Percentiles rank a stretch among this genome's conserved stretches.
Evolutionary conservation across 2,113 vertebrate species (phyloP).

Genomic region (Symphodus melops): DNA sequence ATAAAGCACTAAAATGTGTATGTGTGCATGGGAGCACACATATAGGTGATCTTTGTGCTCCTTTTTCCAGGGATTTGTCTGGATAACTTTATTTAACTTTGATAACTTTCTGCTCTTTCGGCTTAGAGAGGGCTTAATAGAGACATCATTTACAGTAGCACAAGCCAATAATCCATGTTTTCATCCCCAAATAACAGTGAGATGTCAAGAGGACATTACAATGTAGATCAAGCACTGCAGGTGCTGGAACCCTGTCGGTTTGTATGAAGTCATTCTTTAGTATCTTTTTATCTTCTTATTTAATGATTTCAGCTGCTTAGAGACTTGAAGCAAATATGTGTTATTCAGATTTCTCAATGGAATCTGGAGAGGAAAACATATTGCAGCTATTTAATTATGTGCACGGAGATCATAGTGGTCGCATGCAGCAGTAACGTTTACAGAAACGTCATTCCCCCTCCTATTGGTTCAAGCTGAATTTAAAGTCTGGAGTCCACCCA

Average conservation of each 20-base stretch:
- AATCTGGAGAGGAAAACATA: too few species aligned
- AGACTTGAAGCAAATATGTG: constrained; percentile 42
- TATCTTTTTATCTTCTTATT: constrained; percentile 28
- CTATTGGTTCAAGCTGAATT: too few species aligned
- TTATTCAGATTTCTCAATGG: constrained; percentile 47
- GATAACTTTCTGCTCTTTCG: constrained; percentile 42
- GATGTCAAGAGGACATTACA: constrained; percentile 40
- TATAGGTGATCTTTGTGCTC: constrained; percentile 22
- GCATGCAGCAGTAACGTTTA: too few species aligned
- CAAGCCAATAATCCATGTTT: constrained; percentile 31
- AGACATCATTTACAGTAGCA: constrained; percentile 15
- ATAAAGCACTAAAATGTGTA: constrained; percentile 62
- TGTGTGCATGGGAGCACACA: constrained; percentile 4
- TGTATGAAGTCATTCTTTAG: constrained; percentile 38
- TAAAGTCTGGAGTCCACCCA: too few species aligned
- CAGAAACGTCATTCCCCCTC: too few species aligned
- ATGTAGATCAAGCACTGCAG: constrained; percentile 37
- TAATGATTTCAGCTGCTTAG: constrained; percentile 34
- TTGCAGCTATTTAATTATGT: too few species aligned
- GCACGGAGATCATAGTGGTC: too few species aligned
- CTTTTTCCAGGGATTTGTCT: constrained; percentile 47
- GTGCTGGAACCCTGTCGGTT: constrained; percentile 33
- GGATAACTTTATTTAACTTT: constrained; percentile 54
- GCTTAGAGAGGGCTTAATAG: constrained; percentile 24
- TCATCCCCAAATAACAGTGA: constrained; percentile 40